Evolutionary conservation across 2,888 invertebrate species (phyloP), one percentile per base, ranked within the genome.

Genomic region (Hololepta plana): DNA sequence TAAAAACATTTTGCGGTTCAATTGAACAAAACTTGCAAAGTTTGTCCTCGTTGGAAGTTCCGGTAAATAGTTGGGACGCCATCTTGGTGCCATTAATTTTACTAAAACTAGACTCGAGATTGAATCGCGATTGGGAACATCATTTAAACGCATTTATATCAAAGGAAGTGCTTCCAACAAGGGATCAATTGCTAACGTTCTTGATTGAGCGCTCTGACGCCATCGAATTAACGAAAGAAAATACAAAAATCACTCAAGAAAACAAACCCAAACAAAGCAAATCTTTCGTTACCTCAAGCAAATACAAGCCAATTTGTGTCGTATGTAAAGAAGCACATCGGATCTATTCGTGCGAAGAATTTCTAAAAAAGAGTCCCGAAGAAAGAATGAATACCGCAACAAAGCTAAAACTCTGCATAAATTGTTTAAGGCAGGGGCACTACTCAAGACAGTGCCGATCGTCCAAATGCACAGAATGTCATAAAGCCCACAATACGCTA

Each of bases 381-480:
- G n/a, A 17, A 4, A 25, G 29, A 24, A 24, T 20, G 8, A 26
- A 19, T n/a, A 20, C 7, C 12, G 20, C 12, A 9, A 26, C 15
- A 9, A 13, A 26, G 14, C 8, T 19, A 10, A 29, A 26, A 19
- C 4, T 25, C n/a, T 29, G 29, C 10, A 29, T 26, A 3, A 29
- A 29, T 20, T 29, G 29, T 20, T 12, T 29, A 10, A 14, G 20
- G n/a, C 19, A 12, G 13, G 20, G 20, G 12, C 25, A 28, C 16
- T 25, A n/a, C n/a, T n/a, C n/a, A n/a, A n/a, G n/a, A n/a, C n/a
- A n/a, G n/a, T n/a, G n/a, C n/a, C n/a, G n/a, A n/a, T n/a, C n/a
- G n/a, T n/a, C n/a, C n/a, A n/a, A n/a, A n/a, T n/a, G n/a, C n/a
- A n/a, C n/a, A n/a, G n/a, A n/a, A n/a, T n/a, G n/a, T n/a, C n/a